Percentiles rank a stretch among this genome's conserved stretches.
Evolutionary conservation across 2,797 vertebrate species (phyloP).

Genomic region (Enteromius radiatus): DNA sequence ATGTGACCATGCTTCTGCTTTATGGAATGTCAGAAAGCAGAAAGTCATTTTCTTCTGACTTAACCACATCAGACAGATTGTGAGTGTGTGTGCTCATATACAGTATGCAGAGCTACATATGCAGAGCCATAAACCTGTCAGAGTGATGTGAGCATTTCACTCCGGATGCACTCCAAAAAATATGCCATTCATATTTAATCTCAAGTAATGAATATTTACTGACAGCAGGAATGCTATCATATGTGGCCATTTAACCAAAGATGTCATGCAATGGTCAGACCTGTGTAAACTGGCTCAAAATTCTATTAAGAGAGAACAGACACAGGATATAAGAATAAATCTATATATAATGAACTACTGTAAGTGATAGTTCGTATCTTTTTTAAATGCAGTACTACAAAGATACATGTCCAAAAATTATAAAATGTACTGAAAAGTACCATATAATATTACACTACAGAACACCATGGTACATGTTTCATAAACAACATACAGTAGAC

Average conservation of each 20-base stretch:
- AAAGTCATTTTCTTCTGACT: slow-evolving; percentile 9
- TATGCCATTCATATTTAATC: slow-evolving; percentile 67
- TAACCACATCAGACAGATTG: slow-evolving; percentile 16
- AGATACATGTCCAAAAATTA: neutral
- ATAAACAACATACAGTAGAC: neutral
- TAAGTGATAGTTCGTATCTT: neutral
- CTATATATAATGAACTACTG: neutral
- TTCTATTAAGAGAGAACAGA: neutral
- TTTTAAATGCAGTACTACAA: neutral
- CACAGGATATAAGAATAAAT: too few species aligned
- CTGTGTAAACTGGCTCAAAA: neutral
- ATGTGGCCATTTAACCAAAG: slow-evolving; percentile 57
- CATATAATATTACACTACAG: too few species aligned
- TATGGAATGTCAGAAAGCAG: neutral
- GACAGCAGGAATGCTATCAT: slow-evolving; percentile 59
- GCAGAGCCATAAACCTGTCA: slow-evolving; percentile 30
- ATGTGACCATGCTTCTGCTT: neutral
- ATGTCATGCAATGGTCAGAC: slow-evolving; percentile 51
- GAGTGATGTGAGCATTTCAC: slow-evolving; percentile 17
- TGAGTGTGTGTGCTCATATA: slow-evolving; percentile 25
- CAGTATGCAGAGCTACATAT: slow-evolving; percentile 4
- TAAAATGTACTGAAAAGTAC: neutral
- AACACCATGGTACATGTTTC: neutral
- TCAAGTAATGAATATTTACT: slow-evolving; percentile 68
- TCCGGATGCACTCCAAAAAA: slow-evolving; percentile 24